Base-by-base conservation (phyloP, 2,797 vertebrate species). In the Muscicapa striata region DNA sequence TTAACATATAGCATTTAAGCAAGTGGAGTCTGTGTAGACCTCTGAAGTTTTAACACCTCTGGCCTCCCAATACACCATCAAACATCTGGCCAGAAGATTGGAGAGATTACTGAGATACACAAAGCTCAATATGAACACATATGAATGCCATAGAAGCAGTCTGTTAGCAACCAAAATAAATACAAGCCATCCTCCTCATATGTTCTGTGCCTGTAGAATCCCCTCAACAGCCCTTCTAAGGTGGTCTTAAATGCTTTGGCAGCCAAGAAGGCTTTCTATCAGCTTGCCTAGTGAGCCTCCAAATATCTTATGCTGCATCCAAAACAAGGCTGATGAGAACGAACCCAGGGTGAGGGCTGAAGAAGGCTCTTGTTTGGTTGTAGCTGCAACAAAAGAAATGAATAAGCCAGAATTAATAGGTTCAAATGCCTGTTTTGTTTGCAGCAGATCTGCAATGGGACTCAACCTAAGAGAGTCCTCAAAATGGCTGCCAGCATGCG, bases 351-450 rank as follows among this genome's bases (percentile, higher is more conserved):
- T 34, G 40, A 69, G n/a, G 58, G 51, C 45, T 82, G 38, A 49
- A 91, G 64, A 82, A 70, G 14, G 49, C 8, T 74, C 36, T 61
- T 20, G 54, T 34, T 55, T 87, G 63, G 51, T 79, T 92, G 70
- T 87, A 86, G 89, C 76, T 90, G 76, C 82, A 92, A 34, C 20
- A 51, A 49, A 88, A 69, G 29, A 66, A 89, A 75, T 81, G 86
- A 83, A 74, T 83, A 87, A 85, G 7, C 38, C 40, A 84, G 79
- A 93, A 80, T 85, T 87, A 94, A 92, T 91, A 79, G 92, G 4
- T 6, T 78, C 38, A 94, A 91, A 87, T 57, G 92, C 16, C 59
- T 70, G 41, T 52, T 94, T 75, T 92, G 55, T 94, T 92, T 94
- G 89, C 70, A 86, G 73, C 48, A 81, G 89, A 72, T 89, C 22